Base-by-base conservation (phyloP, 2,888 invertebrate species). In the Mesoligia furuncula region DNA sequence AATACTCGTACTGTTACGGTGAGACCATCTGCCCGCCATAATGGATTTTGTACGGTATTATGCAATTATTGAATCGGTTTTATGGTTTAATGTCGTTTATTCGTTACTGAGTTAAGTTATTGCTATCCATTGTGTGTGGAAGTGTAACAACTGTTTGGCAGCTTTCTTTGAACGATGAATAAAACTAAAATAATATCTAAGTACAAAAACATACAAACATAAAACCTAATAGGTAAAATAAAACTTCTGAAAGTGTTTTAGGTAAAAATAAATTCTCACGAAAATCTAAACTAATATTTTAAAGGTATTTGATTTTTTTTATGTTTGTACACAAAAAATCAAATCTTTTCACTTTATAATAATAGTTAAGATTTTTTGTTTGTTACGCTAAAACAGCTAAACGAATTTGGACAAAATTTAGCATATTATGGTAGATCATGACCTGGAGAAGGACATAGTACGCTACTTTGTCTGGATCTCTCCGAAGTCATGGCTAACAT, bases 21-120 rank as follows among this genome's bases (percentile, higher is more conserved):
- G 79, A 75, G 75, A 80, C 65, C 88, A 88, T 88, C 88, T 88
- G 88, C 85, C 78, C 69, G 66, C 74, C 36, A 70, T 75, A 88
- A 88, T 89, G 80, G 74, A 87, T 86, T 87, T 69, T 86, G 73
- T 77, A 86, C 85, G 88, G 78, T 87, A 82, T 87, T 82, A 80
- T 89, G 79, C 79, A 87, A 79, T 86, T 76, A 79, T 80, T 81
- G 79, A 69, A 85, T 76, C 83, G 73, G 69, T 78, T 87, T 79
- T 81, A 85, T 75, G 80, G 89, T 79, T 77, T 73, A 75, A 71
- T 74, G 69, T 27, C 42, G 66, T 71, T 45, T 42, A 78, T 73
- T 88, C 72, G 72, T 69, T 64, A 65, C 36, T 27, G 31, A 13
- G 59, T 42, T 45, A 73, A 67, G 62, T 77, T 75, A 74, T 78